phyloP scores from a whole-genome alignment of 2,797 vertebrate genomes.

The Pangasius djambal region DNA sequence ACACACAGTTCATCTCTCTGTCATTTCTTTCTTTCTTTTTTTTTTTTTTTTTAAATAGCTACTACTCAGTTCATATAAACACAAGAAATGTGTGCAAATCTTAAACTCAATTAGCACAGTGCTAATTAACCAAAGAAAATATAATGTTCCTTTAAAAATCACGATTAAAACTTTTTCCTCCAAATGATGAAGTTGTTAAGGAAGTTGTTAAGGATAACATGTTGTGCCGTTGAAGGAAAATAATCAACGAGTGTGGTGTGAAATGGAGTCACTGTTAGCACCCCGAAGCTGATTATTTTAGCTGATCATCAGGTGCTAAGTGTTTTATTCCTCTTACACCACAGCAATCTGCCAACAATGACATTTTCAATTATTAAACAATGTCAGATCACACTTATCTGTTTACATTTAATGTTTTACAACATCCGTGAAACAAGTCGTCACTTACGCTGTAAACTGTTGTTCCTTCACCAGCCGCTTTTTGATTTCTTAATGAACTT shows the following conservation, averaged over 20 bases:
- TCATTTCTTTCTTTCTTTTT: neutral
- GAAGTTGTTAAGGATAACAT: neutral
- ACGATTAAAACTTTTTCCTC: neutral
- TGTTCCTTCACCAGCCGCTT: neutral
- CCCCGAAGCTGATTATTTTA: neutral
- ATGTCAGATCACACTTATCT: neutral
- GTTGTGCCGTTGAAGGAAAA: neutral
- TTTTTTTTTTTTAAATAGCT: neutral
- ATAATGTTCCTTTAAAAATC: neutral
- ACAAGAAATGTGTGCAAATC: neutral
- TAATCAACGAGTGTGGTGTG: neutral
- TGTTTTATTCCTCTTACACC: neutral
- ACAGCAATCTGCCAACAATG: neutral
- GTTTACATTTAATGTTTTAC: neutral
- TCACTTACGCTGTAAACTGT: neutral
- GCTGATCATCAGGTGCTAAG: neutral
- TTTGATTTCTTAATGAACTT: neutral
- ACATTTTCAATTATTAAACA: neutral
- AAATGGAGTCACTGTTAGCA: neutral
- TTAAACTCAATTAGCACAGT: neutral
- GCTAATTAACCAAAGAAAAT: neutral
- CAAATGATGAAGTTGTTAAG: neutral
- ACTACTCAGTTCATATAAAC: neutral
- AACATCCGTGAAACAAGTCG: neutral
- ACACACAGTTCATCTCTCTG: neutral